Conservation (phyloP, 1,140 invertebrate genomes). For the Anoplophora glabripennis region DNA sequence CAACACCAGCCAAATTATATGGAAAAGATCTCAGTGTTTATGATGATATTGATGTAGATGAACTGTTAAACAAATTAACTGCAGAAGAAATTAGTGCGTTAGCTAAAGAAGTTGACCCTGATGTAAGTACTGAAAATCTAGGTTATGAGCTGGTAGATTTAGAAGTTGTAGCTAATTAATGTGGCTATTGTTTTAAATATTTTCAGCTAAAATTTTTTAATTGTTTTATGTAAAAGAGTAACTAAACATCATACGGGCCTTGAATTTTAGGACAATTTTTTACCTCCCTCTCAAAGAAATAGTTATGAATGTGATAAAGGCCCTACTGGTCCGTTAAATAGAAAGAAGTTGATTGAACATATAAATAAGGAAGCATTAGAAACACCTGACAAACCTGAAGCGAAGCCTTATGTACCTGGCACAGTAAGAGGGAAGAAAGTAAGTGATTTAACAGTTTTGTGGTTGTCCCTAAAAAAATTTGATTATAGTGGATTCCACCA, state of each 20-base stretch:
- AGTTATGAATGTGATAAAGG: slow-evolving; percentile 94
- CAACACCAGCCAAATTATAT: slow-evolving; percentile 84
- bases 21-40: slow-evolving; percentile 91
- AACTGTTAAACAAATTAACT: slow-evolving; percentile 89
- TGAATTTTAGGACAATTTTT: slow-evolving; percentile 82
- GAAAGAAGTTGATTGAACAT: slow-evolving; percentile 95
- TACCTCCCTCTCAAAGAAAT: slow-evolving; percentile 93
- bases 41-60: slow-evolving; percentile 95
- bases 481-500: slow-evolving; percentile 81
- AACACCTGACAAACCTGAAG: slow-evolving; percentile 95
- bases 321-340: slow-evolving; percentile 91
- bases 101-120: slow-evolving; percentile 98
- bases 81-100: slow-evolving; percentile 95
- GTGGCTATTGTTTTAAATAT: neutral
- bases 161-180: too few species aligned
- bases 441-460: slow-evolving; percentile 32
- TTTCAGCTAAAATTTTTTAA: neutral
- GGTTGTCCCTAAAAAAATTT: slow-evolving; percentile 4
- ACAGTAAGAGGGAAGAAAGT: slow-evolving; percentile 88
- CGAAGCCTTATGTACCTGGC: slow-evolving; percentile 89
- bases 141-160: too few species aligned
- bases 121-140: slow-evolving; percentile 70
- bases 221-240: slow-evolving; percentile 54
- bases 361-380: slow-evolving; percentile 97
- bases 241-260: slow-evolving; percentile 52